Evolutionary conservation across 2,113 vertebrate species (phyloP), one percentile per base, ranked within the genome.

Genomic region (Pristiophorus japonicus): DNA sequence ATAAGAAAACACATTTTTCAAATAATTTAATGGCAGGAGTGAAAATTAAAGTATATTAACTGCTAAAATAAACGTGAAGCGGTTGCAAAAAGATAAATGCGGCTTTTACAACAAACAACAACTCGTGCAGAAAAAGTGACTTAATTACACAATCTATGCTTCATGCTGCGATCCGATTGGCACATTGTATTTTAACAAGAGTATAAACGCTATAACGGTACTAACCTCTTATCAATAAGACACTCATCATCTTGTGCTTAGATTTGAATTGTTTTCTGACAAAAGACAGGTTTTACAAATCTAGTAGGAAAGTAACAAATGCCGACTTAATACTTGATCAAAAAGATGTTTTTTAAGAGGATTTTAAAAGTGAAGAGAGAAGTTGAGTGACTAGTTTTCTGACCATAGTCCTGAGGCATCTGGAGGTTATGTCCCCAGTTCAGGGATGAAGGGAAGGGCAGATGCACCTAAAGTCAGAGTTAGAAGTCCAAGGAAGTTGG

Each of bases 1-100:
- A 96, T 96, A 75, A 84, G 95, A 90, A n/a, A 73, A 90, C 96
- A 96, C 96, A 96, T 96, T 51, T 88, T 96, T 96, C 95, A 96
- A 62, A 59, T 75, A 94, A 67, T 96, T 96, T 96, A 96, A 96
- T 87, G 95, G 63, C n/a, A 81, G 94, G 30, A 87, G 47, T 96
- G 95, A 84, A 96, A 96, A 96, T 95, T 96, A 95, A 96, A 95
- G 84, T 78, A 87, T 95, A 92, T 95, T 96, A 95, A 62, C 96
- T 93, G 95, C 96, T 96, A 96, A 96, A 96, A 96, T 96, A 18
- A 47, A 85, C 16, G 42, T 27, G 22, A 85, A 85, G 6, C 51
- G 78, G 38, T 81, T 81, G 45, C 45, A 85, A 38, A 78, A 38
- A 70, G 10, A 38, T 78, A 38, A 85, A 85, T 85, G 81, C 51